Evolutionary conservation across 2,113 vertebrate species (phyloP).

Genomic region (Nanorana parkeri): DNA sequence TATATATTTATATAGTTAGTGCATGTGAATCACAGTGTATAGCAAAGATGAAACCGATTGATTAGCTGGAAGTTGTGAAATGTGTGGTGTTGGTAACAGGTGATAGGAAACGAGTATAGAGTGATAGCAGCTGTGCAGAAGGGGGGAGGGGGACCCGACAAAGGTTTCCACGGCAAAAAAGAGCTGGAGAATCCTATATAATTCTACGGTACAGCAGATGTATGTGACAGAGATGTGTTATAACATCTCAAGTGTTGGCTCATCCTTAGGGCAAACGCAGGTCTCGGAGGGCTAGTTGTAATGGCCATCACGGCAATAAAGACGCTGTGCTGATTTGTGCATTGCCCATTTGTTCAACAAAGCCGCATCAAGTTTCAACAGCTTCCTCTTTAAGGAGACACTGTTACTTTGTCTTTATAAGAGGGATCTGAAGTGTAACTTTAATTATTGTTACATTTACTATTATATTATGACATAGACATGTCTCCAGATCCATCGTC

Average conservation of each 20-base stretch:
- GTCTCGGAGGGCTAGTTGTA: no score
- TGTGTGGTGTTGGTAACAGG: neutral
- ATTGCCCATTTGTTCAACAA: no score
- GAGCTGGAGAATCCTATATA: slow-evolving; percentile 12
- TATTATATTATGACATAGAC: no score
- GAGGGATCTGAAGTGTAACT: no score
- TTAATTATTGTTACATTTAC: no score
- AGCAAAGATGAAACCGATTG: slow-evolving; percentile 1
- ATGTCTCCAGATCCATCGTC: no score
- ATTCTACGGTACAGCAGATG: slow-evolving; percentile 19
- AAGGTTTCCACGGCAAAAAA: slow-evolving; percentile 22
- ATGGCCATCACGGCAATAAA: no score
- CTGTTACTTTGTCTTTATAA: no score
- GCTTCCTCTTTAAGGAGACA: no score
- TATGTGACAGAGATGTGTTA: slow-evolving; percentile 1
- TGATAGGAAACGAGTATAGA: slow-evolving; percentile 21
- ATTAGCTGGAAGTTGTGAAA: slow-evolving; percentile 7
- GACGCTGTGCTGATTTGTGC: no score
- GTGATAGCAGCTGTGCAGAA: slow-evolving; percentile 33
- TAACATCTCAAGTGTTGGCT: slow-evolving; percentile 22
- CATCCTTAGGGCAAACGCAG: neutral
- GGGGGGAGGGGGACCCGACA: slow-evolving; percentile 20
- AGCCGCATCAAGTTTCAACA: no score
- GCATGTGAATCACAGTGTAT: no score
- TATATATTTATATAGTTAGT: neutral